Evolutionary conservation across 1,140 invertebrate species (phyloP).

Genomic region (Brachionus koreanus): DNA sequence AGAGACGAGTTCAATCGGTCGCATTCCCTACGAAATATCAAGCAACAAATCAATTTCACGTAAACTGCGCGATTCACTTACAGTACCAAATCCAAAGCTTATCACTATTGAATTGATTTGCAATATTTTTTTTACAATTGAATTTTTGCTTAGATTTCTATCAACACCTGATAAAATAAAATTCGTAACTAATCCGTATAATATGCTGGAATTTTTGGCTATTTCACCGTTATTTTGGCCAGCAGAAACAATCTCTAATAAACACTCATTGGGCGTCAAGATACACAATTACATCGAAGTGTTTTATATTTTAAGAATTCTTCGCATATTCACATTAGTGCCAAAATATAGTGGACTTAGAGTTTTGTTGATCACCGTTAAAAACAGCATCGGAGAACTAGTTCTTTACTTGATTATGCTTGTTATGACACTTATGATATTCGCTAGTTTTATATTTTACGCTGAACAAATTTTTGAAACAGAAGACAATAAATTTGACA

Average conservation of each 20-base stretch:
- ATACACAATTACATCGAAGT: conserved; percentile 49
- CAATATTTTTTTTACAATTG: conserved; percentile 36
- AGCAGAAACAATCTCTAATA: not conserved
- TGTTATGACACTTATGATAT: conserved; percentile 90
- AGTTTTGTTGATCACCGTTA: conserved; percentile 53
- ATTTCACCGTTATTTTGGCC: not conserved
- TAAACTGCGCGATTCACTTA: not conserved
- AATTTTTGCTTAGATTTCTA: conserved; percentile 50
- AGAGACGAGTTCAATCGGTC: not conserved
- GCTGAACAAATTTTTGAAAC: conserved; percentile 68
- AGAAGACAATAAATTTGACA: conserved; percentile 42
- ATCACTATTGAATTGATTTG: conserved; percentile 7
- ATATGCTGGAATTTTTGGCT: conserved; percentile 59
- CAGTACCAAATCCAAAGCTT: conserved; percentile 19
- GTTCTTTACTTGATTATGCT: conserved; percentile 85
- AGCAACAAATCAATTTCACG: conserved; percentile 10
- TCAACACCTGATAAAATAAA: conserved; percentile 57
- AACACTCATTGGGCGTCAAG: conserved; percentile 33
- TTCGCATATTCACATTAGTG: conserved; percentile 54
- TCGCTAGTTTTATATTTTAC: conserved; percentile 92
- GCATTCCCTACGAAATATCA: conserved; percentile 30
- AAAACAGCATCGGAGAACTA: conserved; percentile 55
- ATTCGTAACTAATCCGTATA: conserved; percentile 59
- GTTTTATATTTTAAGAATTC: conserved; percentile 51
- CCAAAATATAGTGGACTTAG: conserved; percentile 55